Evolutionary conservation across 1,140 invertebrate species (phyloP).

Genomic region (Mizuhopecten yessoensis): DNA sequence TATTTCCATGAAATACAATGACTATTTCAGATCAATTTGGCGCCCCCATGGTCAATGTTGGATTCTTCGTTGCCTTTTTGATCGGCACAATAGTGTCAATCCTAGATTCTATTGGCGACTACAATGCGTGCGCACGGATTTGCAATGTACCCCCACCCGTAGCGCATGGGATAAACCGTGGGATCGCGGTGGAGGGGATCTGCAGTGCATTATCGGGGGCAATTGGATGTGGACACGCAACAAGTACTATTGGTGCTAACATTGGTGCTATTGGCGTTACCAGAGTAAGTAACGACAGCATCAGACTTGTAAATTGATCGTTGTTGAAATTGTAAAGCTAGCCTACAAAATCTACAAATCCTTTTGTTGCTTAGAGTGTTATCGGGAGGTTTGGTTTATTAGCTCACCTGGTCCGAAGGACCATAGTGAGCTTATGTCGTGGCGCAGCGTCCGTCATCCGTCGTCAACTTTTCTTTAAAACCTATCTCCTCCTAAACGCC

Average conservation of each 20-base stretch:
- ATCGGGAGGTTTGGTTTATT: too few relatives aligned
- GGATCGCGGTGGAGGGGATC: background rate
- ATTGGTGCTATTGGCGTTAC: background rate
- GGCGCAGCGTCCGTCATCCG: too few relatives aligned
- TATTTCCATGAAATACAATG: too few relatives aligned
- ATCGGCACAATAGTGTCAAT: conserved; percentile 5
- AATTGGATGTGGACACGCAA: background rate
- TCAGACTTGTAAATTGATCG: too few relatives aligned
- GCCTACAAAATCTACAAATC: too few relatives aligned
- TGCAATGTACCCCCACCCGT: background rate
- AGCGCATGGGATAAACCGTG: background rate
- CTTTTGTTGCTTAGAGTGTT: too few relatives aligned
- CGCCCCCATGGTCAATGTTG: background rate
- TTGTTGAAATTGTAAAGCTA: too few relatives aligned
- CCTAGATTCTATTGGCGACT: conserved; percentile 30
- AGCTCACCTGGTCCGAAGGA: too few relatives aligned
- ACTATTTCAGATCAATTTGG: background rate
- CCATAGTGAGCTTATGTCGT: too few relatives aligned
- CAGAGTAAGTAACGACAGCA: background rate
- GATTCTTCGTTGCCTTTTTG: background rate
- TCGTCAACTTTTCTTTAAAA: too few relatives aligned
- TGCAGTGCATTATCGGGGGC: background rate
- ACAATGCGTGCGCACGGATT: conserved; percentile 3
- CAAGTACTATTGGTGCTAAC: background rate
- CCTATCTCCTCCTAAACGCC: too few relatives aligned